Evolutionary conservation across 2,888 invertebrate species (phyloP), one percentile per base, ranked within the genome.

Genomic region (Chrysopilus asiliformis): DNA sequence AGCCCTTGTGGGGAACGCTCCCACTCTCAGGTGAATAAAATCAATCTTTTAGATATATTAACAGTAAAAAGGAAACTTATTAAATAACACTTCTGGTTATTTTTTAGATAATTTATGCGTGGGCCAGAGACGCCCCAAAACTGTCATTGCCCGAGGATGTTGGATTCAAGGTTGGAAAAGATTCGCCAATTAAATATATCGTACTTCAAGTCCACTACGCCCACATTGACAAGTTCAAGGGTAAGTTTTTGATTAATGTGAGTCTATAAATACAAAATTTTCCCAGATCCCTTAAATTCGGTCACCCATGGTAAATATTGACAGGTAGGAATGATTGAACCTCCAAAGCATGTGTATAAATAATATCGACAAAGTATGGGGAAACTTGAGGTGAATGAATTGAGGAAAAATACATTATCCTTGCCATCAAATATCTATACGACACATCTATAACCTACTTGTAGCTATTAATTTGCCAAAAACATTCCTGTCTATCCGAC

Each of bases 121-220:
- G 93, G 93, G 94, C 91, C 2, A 70, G 84, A 47, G 87, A 93
- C 57, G 93, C 94, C 0, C 89, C 89, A 1, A 72, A 73, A 36
- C 65, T 94, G 4, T 64, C 72, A 29, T 63, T 94, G 33, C 94
- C 94, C 0, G 64, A 78, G 33, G 85, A 79, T 42, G 93, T 97
- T 7, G 97, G 91, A 2, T 97, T 95, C 59, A 82, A 82, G 59
- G 81, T 95, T 31, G 95, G 95, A 6, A 74, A 73, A 37, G 72
- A 75, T 39, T 83, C 90, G 0, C 69, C 74, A 9, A 83, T 91
- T 44, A 78, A 84, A 51, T 93, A 91, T 58, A 67, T 97, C 37
- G 93, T 95, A 0, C 66, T 98, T 24, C 97, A 97, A 67, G 84
- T 97, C 1, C 91, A 93, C 58, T 93, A 91, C 55, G 76, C 79